A percentile compares a stretch with the other conserved stretches of the same genome.
Evolutionary conservation across 2,797 vertebrate genomes (phyloP).

Genomic region (Tokudaia tokunoshimensis): DNA sequence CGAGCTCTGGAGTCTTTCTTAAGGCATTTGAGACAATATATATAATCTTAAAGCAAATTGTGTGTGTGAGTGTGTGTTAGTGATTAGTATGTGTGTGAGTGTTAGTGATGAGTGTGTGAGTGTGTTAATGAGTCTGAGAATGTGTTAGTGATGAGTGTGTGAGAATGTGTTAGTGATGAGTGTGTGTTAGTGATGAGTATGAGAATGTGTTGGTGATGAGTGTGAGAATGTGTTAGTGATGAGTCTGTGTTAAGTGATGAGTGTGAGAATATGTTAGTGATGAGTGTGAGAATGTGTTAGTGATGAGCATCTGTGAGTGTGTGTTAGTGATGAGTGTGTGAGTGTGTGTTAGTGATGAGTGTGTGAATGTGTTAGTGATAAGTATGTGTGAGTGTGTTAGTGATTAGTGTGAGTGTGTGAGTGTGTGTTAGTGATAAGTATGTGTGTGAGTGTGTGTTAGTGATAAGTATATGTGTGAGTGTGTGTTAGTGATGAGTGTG

Average conservation of each 20-base stretch:
- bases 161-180: not conserved
- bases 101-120: not conserved
- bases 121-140: not conserved
- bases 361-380: no score
- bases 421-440: no score
- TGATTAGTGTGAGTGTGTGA: not conserved
- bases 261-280: not conserved
- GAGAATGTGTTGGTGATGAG: no score
- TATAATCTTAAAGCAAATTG: not conserved
- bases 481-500: not conserved
- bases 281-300: not conserved
- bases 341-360: not conserved
- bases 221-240: not conserved
- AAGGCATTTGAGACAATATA: not conserved
- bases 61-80: not conserved
- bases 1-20: not conserved
- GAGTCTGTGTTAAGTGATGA: not conserved
- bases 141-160: no score
- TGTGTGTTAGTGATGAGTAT: not conserved
- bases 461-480: no score
- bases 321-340: fast-evolving
- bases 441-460: not conserved
- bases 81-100: not conserved
- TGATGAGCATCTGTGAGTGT: not conserved
- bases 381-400: not conserved